Base-by-base conservation (phyloP, 2,888 invertebrate species). In the Polietes domitor region DNA sequence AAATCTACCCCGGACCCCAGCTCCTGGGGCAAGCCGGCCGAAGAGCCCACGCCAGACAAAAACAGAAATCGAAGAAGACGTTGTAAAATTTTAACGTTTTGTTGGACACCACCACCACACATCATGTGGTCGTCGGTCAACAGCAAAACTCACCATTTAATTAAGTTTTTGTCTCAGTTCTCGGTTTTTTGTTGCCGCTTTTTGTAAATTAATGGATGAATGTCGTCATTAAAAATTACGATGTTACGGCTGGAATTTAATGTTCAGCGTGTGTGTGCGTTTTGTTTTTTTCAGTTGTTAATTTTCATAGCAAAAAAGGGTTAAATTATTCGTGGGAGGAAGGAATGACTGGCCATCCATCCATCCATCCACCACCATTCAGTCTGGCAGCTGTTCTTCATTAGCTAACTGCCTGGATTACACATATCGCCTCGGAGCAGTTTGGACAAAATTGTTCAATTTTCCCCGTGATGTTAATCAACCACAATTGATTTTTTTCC, bases 401-500 rank as follows among this genome's bases (percentile, higher is more conserved):
- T 21, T 41, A 61, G 15, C 68, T 63, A 32, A 43, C 24, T 41
- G 37, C 37, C 37, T 58, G 61, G 4, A 28, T 32, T 32, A 43
- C 43, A 68, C 37, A 43, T 68, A 43, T 24, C 24, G 4, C 12
- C 10, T 2, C 43, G 21, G 21, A 41, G 12, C 26, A 61, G 26
- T 61, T 63, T 32, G 32, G 6, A n/a, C 12, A 37, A 65, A 41
- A 65, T 41, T 65, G 41, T 68, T 21, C 0, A 68, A 68, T 65
- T 37, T 41, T 21, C 10, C 3, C 12, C 15, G 41, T 24, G 41
- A 65, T 68, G 68, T 68, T 68, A 24, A 68, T 68, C 68, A 68
- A 68, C 68, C 68, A 68, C 68, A 68, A 68, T 68, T 68, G 68
- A 68, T 68, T 68, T 37, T 68, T 19, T n/a, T n/a, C n/a, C 37